phyloP scores from a whole-genome alignment of 2,113 vertebrate species.

The Barbus barbus region DNA sequence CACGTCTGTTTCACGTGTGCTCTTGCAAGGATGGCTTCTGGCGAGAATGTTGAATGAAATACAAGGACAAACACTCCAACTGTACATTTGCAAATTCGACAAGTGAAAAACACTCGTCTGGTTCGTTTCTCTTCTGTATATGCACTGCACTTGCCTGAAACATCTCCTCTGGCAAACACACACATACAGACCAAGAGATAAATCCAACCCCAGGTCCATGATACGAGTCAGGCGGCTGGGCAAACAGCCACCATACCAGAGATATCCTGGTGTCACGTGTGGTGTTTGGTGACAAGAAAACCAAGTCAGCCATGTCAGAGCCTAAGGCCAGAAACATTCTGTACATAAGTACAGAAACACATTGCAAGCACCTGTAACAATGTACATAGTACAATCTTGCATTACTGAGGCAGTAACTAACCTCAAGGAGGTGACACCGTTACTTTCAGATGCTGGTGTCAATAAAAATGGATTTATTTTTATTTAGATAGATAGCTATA shows the following conservation, averaged over 20 bases:
- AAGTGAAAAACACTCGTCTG: too few relatives aligned
- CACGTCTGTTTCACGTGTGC: not conserved
- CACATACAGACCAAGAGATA: not conserved
- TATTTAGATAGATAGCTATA: not conserved
- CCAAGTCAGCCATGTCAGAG: constrained; percentile 53
- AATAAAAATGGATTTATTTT: not conserved
- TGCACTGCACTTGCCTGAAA: too few relatives aligned
- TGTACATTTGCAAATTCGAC: too few relatives aligned
- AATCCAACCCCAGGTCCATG: constrained; percentile 1
- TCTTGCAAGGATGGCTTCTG: not conserved
- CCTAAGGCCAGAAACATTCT: constrained; percentile 18
- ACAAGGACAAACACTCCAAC: too few relatives aligned
- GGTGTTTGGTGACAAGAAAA: constrained; percentile 65
- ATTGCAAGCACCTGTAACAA: not conserved
- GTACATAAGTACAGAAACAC: not conserved
- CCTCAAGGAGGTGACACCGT: not conserved
- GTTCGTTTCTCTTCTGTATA: too few relatives aligned
- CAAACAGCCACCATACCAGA: constrained; percentile 19
- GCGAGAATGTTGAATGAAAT: too few relatives aligned
- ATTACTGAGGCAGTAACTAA: not conserved
- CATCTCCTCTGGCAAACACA: not conserved
- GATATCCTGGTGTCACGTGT: constrained; percentile 51
- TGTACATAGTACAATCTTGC: not conserved
- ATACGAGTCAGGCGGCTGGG: constrained; percentile 27
- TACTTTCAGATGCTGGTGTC: not conserved